Evolutionary conservation across 92 coral and sea anemone genomes (phyloP), one percentile per base, ranked within the genome.

Genomic region (Hydrozoanthus gracilis): DNA sequence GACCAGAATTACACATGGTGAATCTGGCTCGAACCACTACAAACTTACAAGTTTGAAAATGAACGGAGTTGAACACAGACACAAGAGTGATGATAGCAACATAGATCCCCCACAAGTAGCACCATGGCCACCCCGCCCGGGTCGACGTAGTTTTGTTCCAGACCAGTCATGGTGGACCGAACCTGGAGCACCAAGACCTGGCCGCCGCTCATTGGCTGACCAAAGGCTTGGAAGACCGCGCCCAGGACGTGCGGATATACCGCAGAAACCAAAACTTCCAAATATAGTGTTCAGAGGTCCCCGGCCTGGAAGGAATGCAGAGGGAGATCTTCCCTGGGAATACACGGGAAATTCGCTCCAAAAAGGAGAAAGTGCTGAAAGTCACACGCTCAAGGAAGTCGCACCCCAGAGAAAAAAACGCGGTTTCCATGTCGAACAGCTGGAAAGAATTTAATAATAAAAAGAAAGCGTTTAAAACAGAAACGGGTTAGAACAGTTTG

Each of bases 251-350:
- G 45, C 72, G 8, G 16, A 45, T 47, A 17, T 47, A 80, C 74
- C 74, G 48, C 73, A 80, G 12, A 49, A 65, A n/a, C 18, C 60
- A 27, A 1, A 46, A 11, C 27, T 64, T 62, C 85, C 74, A 64
- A 64, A 48, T 80, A 18, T 3, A 4, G 5, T 2, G 20, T 1
- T 4, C 39, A 27, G 2, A 27, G 39, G 39, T 0, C n/a, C 61
- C 18, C 85, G 85, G 7, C 85, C 85, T 49, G 85, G 85, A 4
- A 80, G 85, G 35, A 80, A 80, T n/a, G 58, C 85, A 17, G 85
- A 80, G 51, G 85, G 69, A 17, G 85, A 80, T 65, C 20, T 80
- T 8, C 85, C 85, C 4, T 80, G 85, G 85, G 85, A 18, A 70
- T 80, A 80, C 50, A 64, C 85, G 66, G 85, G 85, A 11, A 64